A percentile compares a stretch with the other conserved stretches of the same genome.
Evolutionary conservation across 30 jellyfish, hydroid and myxozoan species (phyloP).

Genomic region (Turritopsis dohrnii): DNA sequence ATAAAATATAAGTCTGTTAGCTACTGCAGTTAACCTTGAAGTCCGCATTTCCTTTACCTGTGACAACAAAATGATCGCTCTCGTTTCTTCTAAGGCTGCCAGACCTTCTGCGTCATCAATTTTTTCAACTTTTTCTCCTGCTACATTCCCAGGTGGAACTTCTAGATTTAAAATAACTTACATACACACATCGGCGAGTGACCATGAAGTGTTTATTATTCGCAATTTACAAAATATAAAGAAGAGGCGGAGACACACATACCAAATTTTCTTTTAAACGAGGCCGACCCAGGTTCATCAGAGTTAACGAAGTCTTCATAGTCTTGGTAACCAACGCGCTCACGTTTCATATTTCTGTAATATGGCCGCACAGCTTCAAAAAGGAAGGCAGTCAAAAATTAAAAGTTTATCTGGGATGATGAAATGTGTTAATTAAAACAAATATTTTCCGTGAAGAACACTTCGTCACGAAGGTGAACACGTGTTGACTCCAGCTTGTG

Average conservation of each 20-base stretch:
- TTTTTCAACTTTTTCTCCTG: not conserved
- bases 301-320: conserved; percentile 16
- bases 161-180: not conserved
- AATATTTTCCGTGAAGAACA: not conserved
- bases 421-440: not conserved
- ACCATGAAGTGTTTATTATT: too few relatives aligned
- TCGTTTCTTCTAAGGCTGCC: conserved; percentile 84
- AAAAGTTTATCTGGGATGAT: not conserved
- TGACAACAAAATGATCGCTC: conserved; percentile 64
- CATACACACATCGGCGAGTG: too few relatives aligned
- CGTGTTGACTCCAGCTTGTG: not conserved
- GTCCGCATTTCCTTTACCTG: too few relatives aligned
- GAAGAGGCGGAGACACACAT: not conserved
- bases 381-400: too few relatives aligned
- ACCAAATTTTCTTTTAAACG: conserved; percentile 1
- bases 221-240: not conserved
- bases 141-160: not conserved
- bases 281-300: not conserved
- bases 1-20: too few relatives aligned
- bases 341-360: conserved; percentile 29
- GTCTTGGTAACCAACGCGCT: conserved; percentile 11
- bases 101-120: conserved; percentile 46
- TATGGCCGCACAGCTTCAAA: conserved; percentile 14
- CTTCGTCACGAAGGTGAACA: not conserved
- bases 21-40: not conserved